Evolutionary conservation across 37 sponge, comb jelly and placozoan genomes (phyloP).

Genomic region (Amphimedon queenslandica): DNA sequence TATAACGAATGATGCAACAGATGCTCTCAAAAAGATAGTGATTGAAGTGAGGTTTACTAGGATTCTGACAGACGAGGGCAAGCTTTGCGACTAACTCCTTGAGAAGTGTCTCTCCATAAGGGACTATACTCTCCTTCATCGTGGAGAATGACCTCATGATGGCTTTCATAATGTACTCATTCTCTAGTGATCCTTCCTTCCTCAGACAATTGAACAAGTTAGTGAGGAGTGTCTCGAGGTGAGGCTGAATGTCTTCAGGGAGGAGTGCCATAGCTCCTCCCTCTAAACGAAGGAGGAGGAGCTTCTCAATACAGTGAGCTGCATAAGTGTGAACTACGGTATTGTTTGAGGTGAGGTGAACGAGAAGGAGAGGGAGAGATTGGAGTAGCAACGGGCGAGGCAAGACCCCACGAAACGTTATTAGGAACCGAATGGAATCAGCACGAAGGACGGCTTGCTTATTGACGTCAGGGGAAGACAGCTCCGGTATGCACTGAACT

Average conservation of each 20-base stretch:
- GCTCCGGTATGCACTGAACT: constrained; percentile 78
- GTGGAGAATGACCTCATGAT: constrained; percentile 74
- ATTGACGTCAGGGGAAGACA: constrained; percentile 50
- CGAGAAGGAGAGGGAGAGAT: constrained; percentile 58
- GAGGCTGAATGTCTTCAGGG: constrained; percentile 60
- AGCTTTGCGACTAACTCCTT: constrained; percentile 77
- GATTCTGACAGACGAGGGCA: constrained; percentile 82
- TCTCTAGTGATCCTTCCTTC: constrained; percentile 73
- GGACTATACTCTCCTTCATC: constrained; percentile 46
- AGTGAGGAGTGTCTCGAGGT: constrained; percentile 48
- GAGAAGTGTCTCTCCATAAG: constrained; percentile 58
- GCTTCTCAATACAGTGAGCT: constrained; percentile 90
- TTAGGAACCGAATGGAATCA: constrained; percentile 84
- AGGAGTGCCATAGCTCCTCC: constrained; percentile 27
- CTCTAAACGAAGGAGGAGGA: constrained; percentile 51
- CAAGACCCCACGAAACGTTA: constrained; percentile 86
- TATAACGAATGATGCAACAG: constrained; percentile 75
- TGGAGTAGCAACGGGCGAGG: constrained; percentile 65
- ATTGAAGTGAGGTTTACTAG: constrained; percentile 97
- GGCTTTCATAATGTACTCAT: constrained; percentile 96
- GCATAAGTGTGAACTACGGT: constrained; percentile 97
- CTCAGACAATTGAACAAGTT: constrained; percentile 71
- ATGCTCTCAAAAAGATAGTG: constrained; percentile 98
- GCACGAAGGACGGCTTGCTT: constrained; percentile 83
- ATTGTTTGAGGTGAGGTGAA: constrained; percentile 49